These are phyloP conservation scores for Lutjanus argentimaculatus DNA, from an alignment of 2,797 vertebrate species.

Conservation along the genomic window DNA sequence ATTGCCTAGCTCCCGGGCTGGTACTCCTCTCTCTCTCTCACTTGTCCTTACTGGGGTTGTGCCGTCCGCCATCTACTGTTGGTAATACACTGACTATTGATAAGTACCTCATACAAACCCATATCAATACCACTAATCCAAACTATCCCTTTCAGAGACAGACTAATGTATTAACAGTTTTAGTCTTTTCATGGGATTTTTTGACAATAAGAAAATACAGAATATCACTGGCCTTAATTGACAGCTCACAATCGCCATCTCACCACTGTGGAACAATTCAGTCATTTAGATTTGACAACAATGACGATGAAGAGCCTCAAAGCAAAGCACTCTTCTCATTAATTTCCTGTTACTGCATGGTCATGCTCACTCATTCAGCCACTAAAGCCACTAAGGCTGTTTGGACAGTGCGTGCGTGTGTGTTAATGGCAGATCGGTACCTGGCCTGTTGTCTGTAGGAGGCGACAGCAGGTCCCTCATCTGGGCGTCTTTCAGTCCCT, in stretches of 20 bases:
- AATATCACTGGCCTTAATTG: not conserved
- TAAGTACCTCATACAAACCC: too few species aligned
- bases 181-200: not conserved
- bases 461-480: conserved; percentile 96
- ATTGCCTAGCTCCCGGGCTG: too few species aligned
- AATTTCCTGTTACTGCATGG: not conserved
- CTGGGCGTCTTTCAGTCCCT: conserved; percentile 97
- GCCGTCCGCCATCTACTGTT: too few species aligned
- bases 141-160: not conserved
- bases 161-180: not conserved
- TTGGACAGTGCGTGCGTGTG: not conserved
- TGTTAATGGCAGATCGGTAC: conserved; percentile 71
- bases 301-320: not conserved
- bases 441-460: conserved; percentile 95
- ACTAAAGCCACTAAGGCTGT: not conserved
- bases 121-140: too few species aligned
- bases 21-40: too few species aligned
- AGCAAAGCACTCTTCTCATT: not conserved
- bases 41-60: too few species aligned
- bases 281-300: not conserved
- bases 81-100: too few species aligned
- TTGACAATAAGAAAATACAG: not conserved
- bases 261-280: not conserved
- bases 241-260: not conserved
- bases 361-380: conserved; percentile 4